Evolutionary conservation across 2,888 invertebrate genomes (phyloP), one percentile per base, ranked within the genome.

Genomic region (Platycheirus rosarum): DNA sequence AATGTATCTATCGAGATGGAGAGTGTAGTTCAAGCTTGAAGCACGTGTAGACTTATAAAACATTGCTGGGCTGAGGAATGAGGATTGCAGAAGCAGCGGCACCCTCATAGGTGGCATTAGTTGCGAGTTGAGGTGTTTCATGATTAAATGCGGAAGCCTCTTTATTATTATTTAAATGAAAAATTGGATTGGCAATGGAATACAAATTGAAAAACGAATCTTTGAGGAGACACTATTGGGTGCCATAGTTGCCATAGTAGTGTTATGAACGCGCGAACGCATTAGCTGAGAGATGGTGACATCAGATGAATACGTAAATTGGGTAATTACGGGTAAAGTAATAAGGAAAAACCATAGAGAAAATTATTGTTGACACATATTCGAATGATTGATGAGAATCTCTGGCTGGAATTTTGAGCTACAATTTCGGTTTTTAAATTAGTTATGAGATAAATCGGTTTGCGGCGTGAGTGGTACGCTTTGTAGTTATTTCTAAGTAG

Each of bases 121-220:
- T 32, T 35, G 20, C 16, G 20, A 26, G 48, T 69, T 63, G 44
- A 82, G 71, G 82, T 76, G 82, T 77, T 70, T 70, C 71, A 35
- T 48, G 63, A 68, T 71, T 76, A 69, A 63, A 82, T 73, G 82
- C 82, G 82, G 82, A 82, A 82, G 55, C 49, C 37, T 71, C 57
- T 69, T 65, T 46, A 32, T 44, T 4, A 8, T 46, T 37, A 49
- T 35, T 49, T 46, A 46, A 37, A 55, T 51, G 40, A 48, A 51
- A 16, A 46, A 37, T 48, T 63, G 35, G 32, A 29, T 53, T 65
- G 55, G 16, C 16, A 49, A 40, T 68, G 77, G 82, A 77, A 77
- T 73, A 82, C 71, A 53, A 76, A 70, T 75, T 66, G 26, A n/a
- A n/a, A n/a, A n/a, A n/a, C n/a, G 32, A 60, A 32, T 29, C 29